Base-by-base conservation (phyloP, 2,113 vertebrate species). In the Odocoileus hemionus region DNA sequence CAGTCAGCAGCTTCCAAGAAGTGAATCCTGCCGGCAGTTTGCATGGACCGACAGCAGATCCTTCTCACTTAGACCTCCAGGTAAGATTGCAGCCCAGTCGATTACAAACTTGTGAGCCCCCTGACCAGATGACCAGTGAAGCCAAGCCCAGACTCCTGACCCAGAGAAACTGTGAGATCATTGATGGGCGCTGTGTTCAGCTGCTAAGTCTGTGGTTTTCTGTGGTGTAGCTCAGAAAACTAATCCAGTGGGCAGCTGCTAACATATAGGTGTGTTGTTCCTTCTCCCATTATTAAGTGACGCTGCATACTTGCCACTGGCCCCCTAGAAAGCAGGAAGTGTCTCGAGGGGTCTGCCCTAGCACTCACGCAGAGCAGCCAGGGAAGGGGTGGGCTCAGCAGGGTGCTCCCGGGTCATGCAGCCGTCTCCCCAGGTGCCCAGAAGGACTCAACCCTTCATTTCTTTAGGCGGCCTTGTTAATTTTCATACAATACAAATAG, bases 321-420 rank as follows among this genome's bases (percentile, higher is more conserved):
- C 19, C 61, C 36, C 84, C 23, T 82, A 33, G 83, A 25, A 39
- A 74, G n/a, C 26, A 57, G 78, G 19, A 50, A 23, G 15, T 6
- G 54, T 74, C 30, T 45, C 7, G 45, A 45, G 19, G 64, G 5
- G 79, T 54, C 74, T 5, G 1, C 9, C 30, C 33, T 30, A 1
- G 45, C 3, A 36, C 57, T 70, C 90, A 16, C 43, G 36, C 52
- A 54, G 55, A 43, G 3, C 25, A 30, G 58, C 45, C 28, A n/a
- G 50, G 43, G 14, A 5, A 25, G 2, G 54, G 26, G 54, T 11
- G 0, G 15, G 82, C 47, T n/a, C 33, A 0, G 17, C 30, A 0
- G 17, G 2, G 8, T 12, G 25, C 36, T 21, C 58, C 54, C 21
- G n/a, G 67, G 6, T 9, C 23, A 7, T 1, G 12, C 6, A 12